Evolutionary conservation across 1,140 invertebrate genomes (phyloP), one percentile per base, ranked within the genome.

Genomic region (Aleiodes sp.): DNA sequence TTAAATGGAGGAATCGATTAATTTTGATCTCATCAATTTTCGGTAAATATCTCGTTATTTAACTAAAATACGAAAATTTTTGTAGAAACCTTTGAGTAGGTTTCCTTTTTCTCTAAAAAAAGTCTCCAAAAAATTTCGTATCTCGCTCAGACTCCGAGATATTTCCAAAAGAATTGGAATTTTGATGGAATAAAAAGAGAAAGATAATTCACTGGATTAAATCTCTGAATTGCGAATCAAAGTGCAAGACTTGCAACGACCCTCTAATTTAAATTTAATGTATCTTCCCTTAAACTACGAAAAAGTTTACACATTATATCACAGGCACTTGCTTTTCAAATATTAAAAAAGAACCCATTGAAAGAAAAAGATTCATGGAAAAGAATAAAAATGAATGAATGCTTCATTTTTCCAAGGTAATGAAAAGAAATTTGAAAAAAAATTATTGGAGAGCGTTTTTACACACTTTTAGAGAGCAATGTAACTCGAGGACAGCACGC

Each of bases 341-440:
- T 41, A 63, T 41, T 41, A 28, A 28, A 59, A 12, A 59, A 29
- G 24, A 57, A 26, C 2, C 24, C 24, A n/a, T 2, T 31, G 31
- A 28, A 63, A 41, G 7, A 63, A 62, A 37, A 26, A 62, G 19
- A 19, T n/a, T 35, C 57, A 24, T 12, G n/a, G 16, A 59, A 28
- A 37, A 37, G n/a, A 14, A 10, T 24, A 64, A 41, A 12, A 63
- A 75, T 72, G 71, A 72, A 76, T 77, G 78, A 78, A 77, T 59
- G 63, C 35, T 52, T 63, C 60, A 28, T 43, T 62, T 35, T 29
- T 14, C 19, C 24, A 37, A 33, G 39, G 62, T 63, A 61, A n/a
- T n/a, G n/a, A n/a, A n/a, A n/a, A n/a, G n/a, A n/a, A n/a, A n/a
- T n/a, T n/a, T n/a, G n/a, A 65, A 69, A 46, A 72, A 59, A 37